phyloP scores from a whole-genome alignment of 2,113 vertebrate genomes.

The Alaudala cheleensis region DNA sequence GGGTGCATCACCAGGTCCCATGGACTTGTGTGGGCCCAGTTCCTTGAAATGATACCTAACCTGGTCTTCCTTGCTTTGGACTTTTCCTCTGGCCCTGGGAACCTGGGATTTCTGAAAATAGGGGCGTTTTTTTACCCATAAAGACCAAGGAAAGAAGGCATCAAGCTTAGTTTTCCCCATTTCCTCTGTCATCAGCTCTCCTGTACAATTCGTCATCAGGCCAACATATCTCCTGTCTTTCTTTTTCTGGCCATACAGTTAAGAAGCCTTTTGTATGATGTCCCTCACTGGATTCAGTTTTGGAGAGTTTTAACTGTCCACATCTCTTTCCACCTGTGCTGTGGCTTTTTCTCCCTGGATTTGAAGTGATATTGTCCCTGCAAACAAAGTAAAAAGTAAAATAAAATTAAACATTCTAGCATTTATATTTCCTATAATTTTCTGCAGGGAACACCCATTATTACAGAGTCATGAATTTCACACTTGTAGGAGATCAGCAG shows the following conservation, averaged over 20 bases:
- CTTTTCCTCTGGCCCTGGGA: background rate
- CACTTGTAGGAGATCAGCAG: background rate
- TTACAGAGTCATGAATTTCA: background rate
- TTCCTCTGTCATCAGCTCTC: background rate
- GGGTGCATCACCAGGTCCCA: background rate
- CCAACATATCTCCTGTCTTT: background rate
- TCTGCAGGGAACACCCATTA: background rate
- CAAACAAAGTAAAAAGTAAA: background rate
- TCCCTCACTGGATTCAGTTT: background rate
- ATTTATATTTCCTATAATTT: background rate
- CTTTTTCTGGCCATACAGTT: background rate
- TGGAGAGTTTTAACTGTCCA: background rate
- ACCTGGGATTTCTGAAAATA: background rate
- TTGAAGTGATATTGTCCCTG: background rate
- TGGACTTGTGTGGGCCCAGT: background rate
- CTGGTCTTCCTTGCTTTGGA: background rate
- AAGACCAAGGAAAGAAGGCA: background rate
- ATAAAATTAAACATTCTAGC: background rate
- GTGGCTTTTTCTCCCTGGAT: background rate
- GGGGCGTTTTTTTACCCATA: background rate
- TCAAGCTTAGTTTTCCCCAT: background rate
- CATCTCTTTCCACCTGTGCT: background rate
- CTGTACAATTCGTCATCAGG: background rate
- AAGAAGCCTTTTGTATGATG: background rate
- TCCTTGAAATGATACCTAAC: background rate